Evolutionary conservation across 2,797 vertebrate species (phyloP).

Genomic region (Sebastes diploproa): DNA sequence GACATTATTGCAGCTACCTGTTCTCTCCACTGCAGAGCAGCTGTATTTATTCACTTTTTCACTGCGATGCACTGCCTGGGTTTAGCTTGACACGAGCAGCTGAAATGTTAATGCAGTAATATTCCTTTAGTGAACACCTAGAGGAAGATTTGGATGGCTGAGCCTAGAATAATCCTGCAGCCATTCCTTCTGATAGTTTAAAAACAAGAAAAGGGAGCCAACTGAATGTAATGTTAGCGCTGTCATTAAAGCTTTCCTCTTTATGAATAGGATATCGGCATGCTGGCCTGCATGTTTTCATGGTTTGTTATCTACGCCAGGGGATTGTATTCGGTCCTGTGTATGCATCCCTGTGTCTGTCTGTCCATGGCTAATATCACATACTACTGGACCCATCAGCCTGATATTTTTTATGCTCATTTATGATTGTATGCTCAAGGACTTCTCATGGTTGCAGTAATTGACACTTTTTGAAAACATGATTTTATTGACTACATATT

Average conservation of each 20-base stretch:
- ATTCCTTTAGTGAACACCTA: not conserved
- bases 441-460: too few relatives aligned
- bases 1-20: not conserved
- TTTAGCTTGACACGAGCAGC: not conserved
- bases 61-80: not conserved
- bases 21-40: not conserved
- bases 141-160: not conserved
- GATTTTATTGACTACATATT: too few relatives aligned
- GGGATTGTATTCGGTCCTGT: too few relatives aligned
- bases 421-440: too few relatives aligned
- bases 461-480: too few relatives aligned
- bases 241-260: not conserved
- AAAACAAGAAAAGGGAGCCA: not conserved
- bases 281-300: not conserved
- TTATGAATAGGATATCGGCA: not conserved
- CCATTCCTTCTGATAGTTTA: not conserved
- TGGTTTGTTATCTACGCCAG: not conserved
- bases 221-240: not conserved
- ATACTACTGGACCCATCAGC: too few relatives aligned
- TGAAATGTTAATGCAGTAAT: not conserved
- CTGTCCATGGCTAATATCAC: too few relatives aligned
- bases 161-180: not conserved
- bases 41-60: not conserved
- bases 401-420: too few relatives aligned
- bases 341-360: too few relatives aligned